These are phyloP conservation scores for Exocentrus adspersus DNA, from an alignment of 2,888 invertebrate genomes.

Conservation along the genomic window DNA sequence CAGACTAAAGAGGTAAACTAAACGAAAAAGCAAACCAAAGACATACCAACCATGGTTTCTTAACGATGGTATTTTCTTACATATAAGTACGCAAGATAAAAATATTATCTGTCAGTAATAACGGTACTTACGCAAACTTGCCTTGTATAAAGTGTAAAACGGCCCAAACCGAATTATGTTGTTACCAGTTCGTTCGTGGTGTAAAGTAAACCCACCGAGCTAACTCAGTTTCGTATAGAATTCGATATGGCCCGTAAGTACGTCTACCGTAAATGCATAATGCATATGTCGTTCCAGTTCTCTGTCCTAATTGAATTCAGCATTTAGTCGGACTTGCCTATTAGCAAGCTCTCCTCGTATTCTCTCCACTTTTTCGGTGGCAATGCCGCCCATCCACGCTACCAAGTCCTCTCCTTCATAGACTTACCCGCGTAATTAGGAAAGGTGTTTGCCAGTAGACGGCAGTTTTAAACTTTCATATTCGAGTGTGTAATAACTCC, in stretches of 20 bases:
- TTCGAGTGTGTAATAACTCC: constrained; percentile 15
- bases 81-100: too few relatives aligned
- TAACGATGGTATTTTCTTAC: too few relatives aligned
- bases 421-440: background rate
- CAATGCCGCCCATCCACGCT: background rate
- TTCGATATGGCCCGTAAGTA: constrained; percentile 28
- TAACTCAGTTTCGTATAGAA: constrained; percentile 28
- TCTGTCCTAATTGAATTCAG: constrained; percentile 38
- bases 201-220: constrained; percentile 31
- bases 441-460: constrained; percentile 3
- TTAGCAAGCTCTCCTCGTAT: constrained; percentile 21
- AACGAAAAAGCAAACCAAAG: too few relatives aligned
- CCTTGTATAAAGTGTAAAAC: background rate
- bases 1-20: too few relatives aligned
- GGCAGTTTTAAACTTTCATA: constrained; percentile 13
- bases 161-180: constrained; percentile 24
- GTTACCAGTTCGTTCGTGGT: constrained; percentile 25
- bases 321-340: constrained; percentile 31
- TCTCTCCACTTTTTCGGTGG: constrained; percentile 15
- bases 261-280: constrained; percentile 33
- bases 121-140: too few relatives aligned
- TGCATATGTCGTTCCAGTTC: constrained; percentile 31
- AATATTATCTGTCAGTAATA: too few relatives aligned
- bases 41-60: too few relatives aligned
- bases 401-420: background rate